These are phyloP conservation scores for Drepana falcataria DNA, from an alignment of 2,888 invertebrate species.

Conservation along the genomic window DNA sequence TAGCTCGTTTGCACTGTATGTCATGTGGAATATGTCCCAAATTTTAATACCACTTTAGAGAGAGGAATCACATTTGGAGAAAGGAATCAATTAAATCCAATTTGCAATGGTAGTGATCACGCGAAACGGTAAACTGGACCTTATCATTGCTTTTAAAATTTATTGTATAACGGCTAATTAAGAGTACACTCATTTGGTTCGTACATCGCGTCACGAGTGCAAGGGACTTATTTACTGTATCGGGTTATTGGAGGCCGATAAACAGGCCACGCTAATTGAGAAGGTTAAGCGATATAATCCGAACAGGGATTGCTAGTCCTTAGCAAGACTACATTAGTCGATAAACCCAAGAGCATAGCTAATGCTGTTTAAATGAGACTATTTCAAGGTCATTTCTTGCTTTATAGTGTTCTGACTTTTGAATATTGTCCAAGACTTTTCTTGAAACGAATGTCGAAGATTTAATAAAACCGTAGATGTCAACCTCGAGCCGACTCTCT, in stretches of 20 bases:
- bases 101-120: conserved; percentile 45
- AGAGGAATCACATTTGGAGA: conserved; percentile 24
- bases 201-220: conserved; percentile 60
- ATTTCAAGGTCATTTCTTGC: neutral
- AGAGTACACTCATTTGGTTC: conserved; percentile 59
- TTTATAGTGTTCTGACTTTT: neutral
- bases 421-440: too few relatives aligned
- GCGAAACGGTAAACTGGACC: conserved; percentile 57
- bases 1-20: too few relatives aligned
- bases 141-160: conserved; percentile 70
- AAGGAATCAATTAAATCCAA: conserved; percentile 65
- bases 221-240: conserved; percentile 37
- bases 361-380: neutral
- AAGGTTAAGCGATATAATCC: conserved; percentile 56
- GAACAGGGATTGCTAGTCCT: conserved; percentile 43
- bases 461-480: too few relatives aligned
- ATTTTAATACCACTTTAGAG: too few relatives aligned
- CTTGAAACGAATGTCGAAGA: too few relatives aligned
- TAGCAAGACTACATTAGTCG: conserved; percentile 53
- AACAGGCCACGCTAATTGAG: conserved; percentile 59
- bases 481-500: too few relatives aligned
- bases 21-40: too few relatives aligned
- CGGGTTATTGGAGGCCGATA: conserved; percentile 53
- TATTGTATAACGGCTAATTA: conserved; percentile 72
- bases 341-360: conserved; percentile 7